phyloP scores from a whole-genome alignment of 2,888 invertebrate genomes.

The Aphodius sticticus region DNA sequence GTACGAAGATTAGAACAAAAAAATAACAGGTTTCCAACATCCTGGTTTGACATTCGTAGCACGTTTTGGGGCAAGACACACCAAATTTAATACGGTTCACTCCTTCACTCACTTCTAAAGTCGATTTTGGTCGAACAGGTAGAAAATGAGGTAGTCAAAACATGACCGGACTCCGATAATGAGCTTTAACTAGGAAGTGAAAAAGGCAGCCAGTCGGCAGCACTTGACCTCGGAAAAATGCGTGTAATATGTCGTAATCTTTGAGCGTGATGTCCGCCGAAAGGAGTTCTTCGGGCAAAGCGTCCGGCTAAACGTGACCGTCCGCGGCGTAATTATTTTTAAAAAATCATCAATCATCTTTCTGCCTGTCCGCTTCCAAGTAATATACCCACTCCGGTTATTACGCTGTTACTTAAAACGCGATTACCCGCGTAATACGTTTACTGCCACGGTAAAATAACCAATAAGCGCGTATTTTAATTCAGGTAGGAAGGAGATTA shows the following conservation, averaged over 20 bases:
- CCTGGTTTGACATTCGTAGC: background rate
- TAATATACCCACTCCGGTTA: background rate
- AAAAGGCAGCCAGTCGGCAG: background rate
- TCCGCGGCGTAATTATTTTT: background rate
- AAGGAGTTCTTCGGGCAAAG: background rate
- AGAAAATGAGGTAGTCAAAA: slow-evolving; percentile 4
- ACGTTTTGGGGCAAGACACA: background rate
- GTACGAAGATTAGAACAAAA: background rate
- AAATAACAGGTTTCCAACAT: background rate
- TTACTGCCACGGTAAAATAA: background rate
- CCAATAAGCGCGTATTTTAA: background rate
- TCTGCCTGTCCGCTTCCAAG: background rate
- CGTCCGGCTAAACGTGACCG: slow-evolving; percentile 4
- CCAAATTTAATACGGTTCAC: background rate
- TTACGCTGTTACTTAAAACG: slow-evolving; percentile 4
- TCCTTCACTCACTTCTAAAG: background rate
- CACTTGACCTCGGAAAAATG: slow-evolving; percentile 4
- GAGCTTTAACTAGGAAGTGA: background rate
- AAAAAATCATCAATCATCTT: background rate
- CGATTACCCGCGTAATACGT: background rate
- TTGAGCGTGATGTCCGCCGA: background rate
- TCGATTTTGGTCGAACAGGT: background rate
- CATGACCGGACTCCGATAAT: background rate
- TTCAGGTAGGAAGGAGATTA: background rate
- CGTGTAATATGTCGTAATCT: slow-evolving; percentile 4